These are phyloP conservation scores for Porites lutea DNA, from an alignment of 64 coral and sea anemone genomes.

Conservation along the genomic window DNA sequence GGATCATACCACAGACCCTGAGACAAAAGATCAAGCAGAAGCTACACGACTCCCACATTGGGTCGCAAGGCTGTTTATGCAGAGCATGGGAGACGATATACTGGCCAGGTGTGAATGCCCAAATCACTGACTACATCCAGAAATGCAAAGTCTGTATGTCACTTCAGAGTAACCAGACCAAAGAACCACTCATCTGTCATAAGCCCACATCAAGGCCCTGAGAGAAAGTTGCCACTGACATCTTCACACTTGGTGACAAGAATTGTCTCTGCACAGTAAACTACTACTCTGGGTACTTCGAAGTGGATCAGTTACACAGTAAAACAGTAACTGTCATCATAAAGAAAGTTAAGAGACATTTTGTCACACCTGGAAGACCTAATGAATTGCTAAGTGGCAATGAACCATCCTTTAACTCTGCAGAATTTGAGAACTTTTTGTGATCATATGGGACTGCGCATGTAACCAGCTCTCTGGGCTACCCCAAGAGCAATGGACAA, in stretches of 20 bases:
- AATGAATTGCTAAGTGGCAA: not conserved
- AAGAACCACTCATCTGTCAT: too few species aligned
- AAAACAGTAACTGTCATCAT: not conserved
- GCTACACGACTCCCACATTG: not conserved
- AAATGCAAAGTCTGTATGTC: not conserved
- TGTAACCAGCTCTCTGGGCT: not conserved
- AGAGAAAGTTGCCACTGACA: not conserved
- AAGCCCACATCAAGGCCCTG: too few species aligned
- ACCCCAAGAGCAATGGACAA: not conserved
- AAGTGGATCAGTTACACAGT: not conserved
- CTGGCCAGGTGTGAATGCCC: too few species aligned
- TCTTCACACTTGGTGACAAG: not conserved
- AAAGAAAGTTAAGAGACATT: too few species aligned
- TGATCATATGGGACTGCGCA: not conserved
- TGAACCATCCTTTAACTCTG: not conserved
- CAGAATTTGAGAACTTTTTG: not conserved
- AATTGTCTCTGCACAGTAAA: too few species aligned
- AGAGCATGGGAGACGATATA: not conserved
- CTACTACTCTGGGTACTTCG: not conserved
- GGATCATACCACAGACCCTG: not conserved
- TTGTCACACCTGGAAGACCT: too few species aligned
- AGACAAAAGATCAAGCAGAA: not conserved
- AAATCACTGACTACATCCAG: not conserved
- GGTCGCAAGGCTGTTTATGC: not conserved
- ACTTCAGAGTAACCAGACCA: too few species aligned